Conservation (phyloP, 2,888 invertebrate species). For the Daptonema setosum region DNA sequence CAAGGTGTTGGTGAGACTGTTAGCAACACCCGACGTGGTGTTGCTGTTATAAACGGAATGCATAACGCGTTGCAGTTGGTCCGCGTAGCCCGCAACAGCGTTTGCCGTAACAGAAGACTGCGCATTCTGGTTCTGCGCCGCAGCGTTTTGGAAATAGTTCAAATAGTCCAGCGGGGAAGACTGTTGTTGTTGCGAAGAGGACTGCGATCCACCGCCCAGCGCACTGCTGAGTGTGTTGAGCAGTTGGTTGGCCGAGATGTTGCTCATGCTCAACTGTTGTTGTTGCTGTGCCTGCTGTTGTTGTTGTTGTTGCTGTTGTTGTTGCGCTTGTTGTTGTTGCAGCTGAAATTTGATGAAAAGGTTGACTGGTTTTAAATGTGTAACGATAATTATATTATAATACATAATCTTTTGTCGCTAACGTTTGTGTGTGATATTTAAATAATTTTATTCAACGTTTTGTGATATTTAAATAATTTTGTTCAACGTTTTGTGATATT, state of each 20-base stretch:
- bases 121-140: no score
- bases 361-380: no score
- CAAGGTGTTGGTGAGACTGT: background rate
- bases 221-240: background rate
- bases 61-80: slow-evolving; percentile 1
- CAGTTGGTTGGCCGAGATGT: background rate
- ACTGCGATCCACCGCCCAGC: background rate
- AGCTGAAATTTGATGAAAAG: no score
- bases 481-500: no score
- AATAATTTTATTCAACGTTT: no score
- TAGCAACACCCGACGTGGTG: no score
- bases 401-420: no score
- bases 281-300: background rate
- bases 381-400: no score
- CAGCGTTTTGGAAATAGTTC: background rate
- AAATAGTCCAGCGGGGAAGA: background rate
- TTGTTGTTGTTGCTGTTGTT: background rate
- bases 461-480: no score
- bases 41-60: no score
- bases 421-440: no score
- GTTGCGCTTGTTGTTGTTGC: no score
- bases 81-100: background rate
- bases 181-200: background rate
- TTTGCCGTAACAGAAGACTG: background rate
- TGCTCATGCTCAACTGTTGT: background rate